Evolutionary conservation across 2,888 invertebrate genomes (phyloP), one percentile per base, ranked within the genome.

Genomic region (Bellardia pandia): DNA sequence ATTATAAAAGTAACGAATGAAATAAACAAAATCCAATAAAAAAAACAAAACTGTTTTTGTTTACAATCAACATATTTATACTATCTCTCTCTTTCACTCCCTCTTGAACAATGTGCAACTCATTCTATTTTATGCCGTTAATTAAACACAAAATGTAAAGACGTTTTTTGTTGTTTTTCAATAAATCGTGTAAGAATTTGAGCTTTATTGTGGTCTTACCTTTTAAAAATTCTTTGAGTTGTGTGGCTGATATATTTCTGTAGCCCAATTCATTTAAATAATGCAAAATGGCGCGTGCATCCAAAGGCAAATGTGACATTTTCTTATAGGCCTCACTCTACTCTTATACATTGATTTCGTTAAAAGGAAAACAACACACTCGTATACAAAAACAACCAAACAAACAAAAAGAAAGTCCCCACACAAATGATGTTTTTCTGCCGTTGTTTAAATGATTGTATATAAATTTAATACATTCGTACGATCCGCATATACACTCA

Each of bases 211-310:
- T 77, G 11, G 3, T 72, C 90, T 91, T 94, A 97, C 97, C 97
- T 95, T 95, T 96, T 91, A 97, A 96, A 92, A 97, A 97, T 92
- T 96, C 96, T 94, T 96, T 96, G 77, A 97, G 94, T 91, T 97
- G 96, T 92, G 95, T 95, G 23, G 96, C 96, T 86, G 96, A 96
- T 89, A 97, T 96, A 91, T 97, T 96, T 81, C 95, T 95, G 91
- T 96, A 97, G 82, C 97, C 97, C 90, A 97, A 94, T 91, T 96
- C 95, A 93, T 97, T 96, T 90, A 97, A 94, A 94, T 97, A 96
- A 88, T 94, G 94, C 89, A 97, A 94, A 91, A 97, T 95, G 94
- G 96, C 96, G 91, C 95, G 94, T n/a, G 97, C 95, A 92, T 96
- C 96, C 91, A 96, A 93, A 89, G 93, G 91, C 91, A 93, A 91